phyloP scores from a whole-genome alignment of 2,888 invertebrate genomes.

The Eueremaeus valkanovi region DNA sequence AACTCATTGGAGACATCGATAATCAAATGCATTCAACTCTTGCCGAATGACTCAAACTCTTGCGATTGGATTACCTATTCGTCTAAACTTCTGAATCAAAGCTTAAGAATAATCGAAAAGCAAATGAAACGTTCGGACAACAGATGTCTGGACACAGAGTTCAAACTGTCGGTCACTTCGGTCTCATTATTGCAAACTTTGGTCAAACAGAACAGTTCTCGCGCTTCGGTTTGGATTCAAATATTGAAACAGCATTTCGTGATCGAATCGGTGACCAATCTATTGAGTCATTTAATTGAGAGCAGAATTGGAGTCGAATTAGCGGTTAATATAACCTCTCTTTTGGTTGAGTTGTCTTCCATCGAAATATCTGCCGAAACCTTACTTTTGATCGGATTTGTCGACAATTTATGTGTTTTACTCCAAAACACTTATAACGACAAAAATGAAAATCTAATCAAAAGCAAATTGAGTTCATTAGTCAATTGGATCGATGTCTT shows the following conservation, averaged over 20 bases:
- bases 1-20: neutral
- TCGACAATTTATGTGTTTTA: conserved; percentile 26
- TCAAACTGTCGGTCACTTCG: conserved; percentile 18
- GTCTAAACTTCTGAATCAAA: conserved; percentile 21
- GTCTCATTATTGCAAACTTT: conserved; percentile 9
- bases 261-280: conserved; percentile 29
- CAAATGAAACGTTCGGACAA: neutral
- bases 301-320: neutral
- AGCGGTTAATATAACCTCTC: conserved; percentile 3
- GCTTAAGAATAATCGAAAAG: conserved; percentile 26
- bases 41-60: neutral
- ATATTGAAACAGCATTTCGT: neutral
- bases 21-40: neutral
- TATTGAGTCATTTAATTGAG: conserved; percentile 16
- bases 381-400: neutral
- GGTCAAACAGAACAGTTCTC: neutral
- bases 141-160: neutral
- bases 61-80: neutral
- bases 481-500: conserved; percentile 48
- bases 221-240: neutral
- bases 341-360: conserved; percentile 1
- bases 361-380: conserved; percentile 4
- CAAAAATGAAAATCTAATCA: neutral
- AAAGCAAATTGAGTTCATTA: neutral
- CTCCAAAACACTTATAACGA: neutral